Base-by-base conservation (phyloP, 2,113 vertebrate species). In the Eolophus roseicapilla region DNA sequence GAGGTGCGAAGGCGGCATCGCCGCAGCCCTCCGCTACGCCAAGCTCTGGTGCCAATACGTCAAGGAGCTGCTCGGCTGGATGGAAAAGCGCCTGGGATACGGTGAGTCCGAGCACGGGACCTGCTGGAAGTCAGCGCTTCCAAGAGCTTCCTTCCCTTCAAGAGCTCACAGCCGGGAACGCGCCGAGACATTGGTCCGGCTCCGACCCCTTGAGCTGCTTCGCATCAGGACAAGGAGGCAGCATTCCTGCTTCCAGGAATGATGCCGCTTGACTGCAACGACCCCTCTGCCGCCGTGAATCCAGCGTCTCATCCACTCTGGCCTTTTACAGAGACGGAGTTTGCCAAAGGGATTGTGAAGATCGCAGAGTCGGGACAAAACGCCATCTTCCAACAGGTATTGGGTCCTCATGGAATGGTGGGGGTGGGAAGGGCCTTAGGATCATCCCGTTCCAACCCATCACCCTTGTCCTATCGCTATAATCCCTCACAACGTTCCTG, bases 41-140 rank as follows among this genome's bases (percentile, higher is more conserved):
- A 99, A 99, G 91, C 97, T 97, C 93, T 99, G 99, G 99, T 99
- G 98, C 8, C 18, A 44, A 44, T 44, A 44, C 17, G 44, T 44
- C 44, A 44, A 44, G 44, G 41, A 41, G 41, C 41, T 41, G 41
- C 41, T 41, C 0, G 96, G 79, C 80, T 99, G 99, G 98, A 98
- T 98, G 13, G 99, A 99, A 76, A 99, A 99, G 90, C 98, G 98
- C 76, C 98, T 99, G 90, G 96, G 41, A 94, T 96, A 98, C 5
- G 99, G 99, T 99, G 92, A 98, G 97, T 47, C 9, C 4, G 12
- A 15, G 65, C 17, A 2, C 11, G 7, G 41, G 37, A 5, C 27
- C 46, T 7, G 15, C 29, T 16, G 13, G 16, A 28, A 70, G 8
- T 1, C 31, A 1, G 0, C 41, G 41, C 41, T 41, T 14, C 41